phyloP scores from a whole-genome alignment of 2,888 invertebrate species.

The Noctuana brunneofusca region DNA sequence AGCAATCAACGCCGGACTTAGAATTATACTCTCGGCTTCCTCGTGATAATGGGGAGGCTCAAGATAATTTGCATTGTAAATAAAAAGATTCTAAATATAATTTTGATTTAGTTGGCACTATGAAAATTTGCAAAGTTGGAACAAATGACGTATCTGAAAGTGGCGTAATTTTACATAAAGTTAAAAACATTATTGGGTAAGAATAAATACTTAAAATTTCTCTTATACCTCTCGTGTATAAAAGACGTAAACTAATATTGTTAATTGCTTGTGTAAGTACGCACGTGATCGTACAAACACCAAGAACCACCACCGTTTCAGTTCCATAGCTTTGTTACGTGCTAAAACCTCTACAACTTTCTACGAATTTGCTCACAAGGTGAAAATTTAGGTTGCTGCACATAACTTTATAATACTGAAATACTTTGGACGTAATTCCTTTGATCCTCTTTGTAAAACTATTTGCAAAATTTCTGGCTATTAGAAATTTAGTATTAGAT shows the following conservation, averaged over 20 bases:
- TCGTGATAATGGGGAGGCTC: constrained; percentile 6
- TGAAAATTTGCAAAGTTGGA: neutral
- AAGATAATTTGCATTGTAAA: constrained; percentile 21
- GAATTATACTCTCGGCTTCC: constrained; percentile 16
- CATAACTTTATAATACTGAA: constrained; percentile 9
- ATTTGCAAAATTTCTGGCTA: neutral
- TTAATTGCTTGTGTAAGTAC: constrained; percentile 33
- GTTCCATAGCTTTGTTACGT: constrained; percentile 24
- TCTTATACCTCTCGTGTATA: constrained; percentile 34
- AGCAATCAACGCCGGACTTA: constrained; percentile 27
- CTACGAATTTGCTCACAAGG: constrained; percentile 20
- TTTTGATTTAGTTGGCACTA: neutral
- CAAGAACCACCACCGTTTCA: constrained; percentile 16
- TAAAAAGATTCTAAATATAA: neutral
- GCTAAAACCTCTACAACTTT: constrained; percentile 20
- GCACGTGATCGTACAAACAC: constrained; percentile 24
- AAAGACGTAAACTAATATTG: constrained; percentile 34
- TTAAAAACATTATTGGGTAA: too few species aligned
- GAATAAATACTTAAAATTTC: constrained; percentile 15
- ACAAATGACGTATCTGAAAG: neutral
- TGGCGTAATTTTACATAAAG: too few species aligned
- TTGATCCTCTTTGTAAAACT: neutral
- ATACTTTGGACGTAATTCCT: constrained; percentile 9
- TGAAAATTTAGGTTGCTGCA: constrained; percentile 15
- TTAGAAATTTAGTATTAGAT: neutral